A percentile compares a stretch with the other conserved stretches of the same genome.
Evolutionary conservation across 2,113 vertebrate genomes (phyloP).

Genomic region (Tylochromis polylepis): DNA sequence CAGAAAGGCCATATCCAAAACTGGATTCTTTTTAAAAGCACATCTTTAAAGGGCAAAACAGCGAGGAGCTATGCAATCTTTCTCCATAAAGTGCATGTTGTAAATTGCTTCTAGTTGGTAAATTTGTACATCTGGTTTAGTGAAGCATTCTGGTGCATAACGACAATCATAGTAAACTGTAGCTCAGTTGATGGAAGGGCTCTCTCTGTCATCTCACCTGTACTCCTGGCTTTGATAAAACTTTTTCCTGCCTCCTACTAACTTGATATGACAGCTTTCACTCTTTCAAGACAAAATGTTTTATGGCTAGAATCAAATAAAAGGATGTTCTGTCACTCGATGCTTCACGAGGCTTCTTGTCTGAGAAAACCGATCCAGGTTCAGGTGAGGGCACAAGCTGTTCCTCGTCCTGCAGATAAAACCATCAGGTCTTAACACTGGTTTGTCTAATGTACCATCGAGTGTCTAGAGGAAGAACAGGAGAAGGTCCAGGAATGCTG

Average conservation of each 20-base stretch:
- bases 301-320: conserved; percentile 62
- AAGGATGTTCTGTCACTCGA: conserved; percentile 51
- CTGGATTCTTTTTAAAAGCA: conserved; percentile 43
- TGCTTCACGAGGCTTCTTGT: conserved; percentile 31
- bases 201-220: conserved; percentile 67
- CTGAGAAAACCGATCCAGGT: background rate
- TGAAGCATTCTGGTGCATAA: conserved; percentile 69
- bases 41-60: conserved; percentile 66
- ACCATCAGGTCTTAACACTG: background rate
- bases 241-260: conserved; percentile 32
- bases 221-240: conserved; percentile 53
- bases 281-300: conserved; percentile 27
- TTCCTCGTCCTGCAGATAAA: background rate
- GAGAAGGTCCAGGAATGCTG: background rate
- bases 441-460: background rate
- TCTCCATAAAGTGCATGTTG: conserved; percentile 70
- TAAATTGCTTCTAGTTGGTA: conserved; percentile 45
- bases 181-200: conserved; percentile 79
- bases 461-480: background rate
- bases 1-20: conserved; percentile 9
- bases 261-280: conserved; percentile 25
- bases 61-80: conserved; percentile 82
- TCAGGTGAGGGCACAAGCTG: background rate
- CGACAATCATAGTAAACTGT: conserved; percentile 84
- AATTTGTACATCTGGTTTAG: conserved; percentile 49